Base-by-base conservation (phyloP, 2,888 invertebrate species). In the Cosmopolites sordidus region DNA sequence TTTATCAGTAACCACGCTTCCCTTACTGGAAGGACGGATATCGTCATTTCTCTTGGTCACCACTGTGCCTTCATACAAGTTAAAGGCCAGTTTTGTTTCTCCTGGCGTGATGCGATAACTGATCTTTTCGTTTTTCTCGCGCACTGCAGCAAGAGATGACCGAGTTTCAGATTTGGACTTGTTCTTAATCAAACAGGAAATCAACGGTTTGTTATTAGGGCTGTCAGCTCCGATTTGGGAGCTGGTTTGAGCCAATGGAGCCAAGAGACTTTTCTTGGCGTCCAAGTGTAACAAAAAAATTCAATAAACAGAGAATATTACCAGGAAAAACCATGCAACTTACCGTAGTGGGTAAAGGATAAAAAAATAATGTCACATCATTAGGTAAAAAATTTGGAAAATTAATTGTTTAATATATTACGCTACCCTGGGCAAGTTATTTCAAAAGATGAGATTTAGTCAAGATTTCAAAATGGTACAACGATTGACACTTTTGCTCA, bases 161-260 rank as follows among this genome's bases (percentile, higher is more conserved):
- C 58, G 45, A 14, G 58, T 43, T 11, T 61, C 60, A 15, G 63
- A 58, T 29, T 66, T 61, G 71, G 78, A 77, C 64, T 84, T 83
- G 50, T 84, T 82, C 73, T 92, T 92, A 63, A 91, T 89, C 70
- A 86, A 72, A 14, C 87, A 80, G 3, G 82, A 79, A 60, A 90
- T 78, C 63, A 89, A 72, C 0, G 89, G 84, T 68, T 92, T 92
- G 6, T 84, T 78, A 27, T 87, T 82, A 18, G 89, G 84, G 0
- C 90, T 83, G 71, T 95, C 95, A 16, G 92, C 91, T 48, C 94
- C 97, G 65, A 97, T 97, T 73, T 94, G 95, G 72, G 93, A 95
- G 79, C 96, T 97, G 15, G 97, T 96, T 77, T 95, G 95, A 58
- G 95, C 96, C 72, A 97, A 77, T 59, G 97, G 78, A 58, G 96